Conservation (phyloP, 2,113 vertebrate species). For the Pithys albifrons region DNA sequence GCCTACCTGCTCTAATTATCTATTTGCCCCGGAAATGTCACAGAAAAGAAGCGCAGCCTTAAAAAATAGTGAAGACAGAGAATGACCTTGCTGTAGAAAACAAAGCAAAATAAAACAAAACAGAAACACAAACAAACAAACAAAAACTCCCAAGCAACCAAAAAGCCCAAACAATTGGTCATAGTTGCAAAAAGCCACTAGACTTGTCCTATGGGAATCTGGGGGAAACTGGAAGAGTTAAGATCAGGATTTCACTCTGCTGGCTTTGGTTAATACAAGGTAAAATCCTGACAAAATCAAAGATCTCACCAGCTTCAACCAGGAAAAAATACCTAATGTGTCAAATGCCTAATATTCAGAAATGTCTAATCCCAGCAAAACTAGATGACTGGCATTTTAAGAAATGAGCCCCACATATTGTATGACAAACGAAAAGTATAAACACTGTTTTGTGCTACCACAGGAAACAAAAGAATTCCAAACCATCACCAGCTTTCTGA, state of each 20-base stretch:
- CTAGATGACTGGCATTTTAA: not conserved
- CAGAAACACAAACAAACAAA: no score
- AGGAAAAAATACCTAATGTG: not conserved
- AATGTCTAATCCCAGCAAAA: not conserved
- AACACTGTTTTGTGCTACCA: not conserved
- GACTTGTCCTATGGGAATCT: not conserved
- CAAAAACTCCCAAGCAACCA: not conserved
- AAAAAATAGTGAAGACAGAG: not conserved
- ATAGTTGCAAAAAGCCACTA: not conserved
- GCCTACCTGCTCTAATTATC: not conserved
- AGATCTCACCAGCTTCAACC: not conserved
- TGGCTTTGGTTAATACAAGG: not conserved
- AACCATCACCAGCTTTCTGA: not conserved
- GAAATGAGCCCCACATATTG: not conserved
- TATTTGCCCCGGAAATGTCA: not conserved
- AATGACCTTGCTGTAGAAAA: not conserved
- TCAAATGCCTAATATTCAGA: conserved; percentile 3
- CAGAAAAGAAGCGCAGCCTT: not conserved
- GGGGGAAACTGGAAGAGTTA: not conserved
- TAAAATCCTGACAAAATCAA: not conserved
- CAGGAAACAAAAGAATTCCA: not conserved
- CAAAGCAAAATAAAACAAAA: not conserved
- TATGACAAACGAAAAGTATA: not conserved
- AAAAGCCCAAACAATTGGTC: fast-evolving
- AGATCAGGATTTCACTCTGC: not conserved